Conservation (phyloP, 2,113 vertebrate genomes). For the Budorcas taxicolor region DNA sequence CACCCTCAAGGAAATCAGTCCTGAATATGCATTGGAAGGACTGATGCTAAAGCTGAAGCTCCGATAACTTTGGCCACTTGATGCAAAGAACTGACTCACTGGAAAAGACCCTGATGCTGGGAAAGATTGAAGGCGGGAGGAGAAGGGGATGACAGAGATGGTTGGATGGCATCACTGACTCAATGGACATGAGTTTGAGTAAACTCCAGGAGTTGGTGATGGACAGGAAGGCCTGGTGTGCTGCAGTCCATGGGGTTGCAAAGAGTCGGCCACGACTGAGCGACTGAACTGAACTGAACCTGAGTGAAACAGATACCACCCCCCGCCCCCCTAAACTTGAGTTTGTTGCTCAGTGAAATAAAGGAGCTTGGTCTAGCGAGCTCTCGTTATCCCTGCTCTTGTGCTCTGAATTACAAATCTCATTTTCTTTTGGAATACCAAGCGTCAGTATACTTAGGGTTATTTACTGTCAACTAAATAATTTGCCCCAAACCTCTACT, state of each 20-base stretch:
- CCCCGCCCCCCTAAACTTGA: not conserved
- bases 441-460: not conserved
- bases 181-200: not conserved
- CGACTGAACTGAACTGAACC: not conserved
- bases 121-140: not conserved
- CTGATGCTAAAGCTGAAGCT: not conserved
- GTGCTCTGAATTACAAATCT: not conserved
- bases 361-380: not conserved
- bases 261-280: not conserved
- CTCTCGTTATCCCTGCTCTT: not conserved
- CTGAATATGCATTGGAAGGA: not conserved
- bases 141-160: not conserved
- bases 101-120: not conserved
- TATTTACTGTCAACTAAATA: not conserved
- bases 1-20: not conserved
- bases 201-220: not conserved
- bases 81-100: not conserved
- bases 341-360: not conserved
- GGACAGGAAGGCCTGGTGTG: not conserved
- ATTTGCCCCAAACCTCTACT: not conserved
- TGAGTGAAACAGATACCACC: not conserved
- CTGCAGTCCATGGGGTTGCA: not conserved
- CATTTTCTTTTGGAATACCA: conserved; percentile 18
- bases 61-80: not conserved
- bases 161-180: not conserved